A percentile compares a stretch with the other conserved stretches of the same genome.
Evolutionary conservation across 2,113 vertebrate genomes (phyloP).

Genomic region (Falcunculus frontatus): DNA sequence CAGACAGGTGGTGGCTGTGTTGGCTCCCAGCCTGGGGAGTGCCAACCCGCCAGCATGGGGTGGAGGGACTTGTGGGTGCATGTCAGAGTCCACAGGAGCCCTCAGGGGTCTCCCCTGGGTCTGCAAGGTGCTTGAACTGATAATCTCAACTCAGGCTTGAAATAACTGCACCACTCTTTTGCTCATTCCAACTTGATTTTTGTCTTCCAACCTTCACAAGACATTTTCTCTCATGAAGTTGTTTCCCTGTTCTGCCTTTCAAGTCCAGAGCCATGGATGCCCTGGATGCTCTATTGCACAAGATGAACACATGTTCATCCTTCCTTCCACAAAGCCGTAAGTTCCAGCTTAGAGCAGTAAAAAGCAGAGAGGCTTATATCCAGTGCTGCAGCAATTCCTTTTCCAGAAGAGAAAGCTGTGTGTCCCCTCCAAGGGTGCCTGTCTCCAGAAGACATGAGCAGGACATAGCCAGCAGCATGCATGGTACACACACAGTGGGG

Average conservation of each 20-base stretch:
- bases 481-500: accelerated
- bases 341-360: neutral
- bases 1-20: neutral
- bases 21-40: neutral
- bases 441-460: accelerated
- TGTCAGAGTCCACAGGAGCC: neutral
- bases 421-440: no score
- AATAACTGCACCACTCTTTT: neutral
- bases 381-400: neutral
- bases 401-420: neutral
- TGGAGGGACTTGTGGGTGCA: neutral
- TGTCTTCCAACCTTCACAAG: neutral
- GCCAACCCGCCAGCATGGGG: neutral
- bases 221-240: neutral
- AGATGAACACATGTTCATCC: neutral
- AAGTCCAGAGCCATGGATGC: neutral
- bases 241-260: neutral
- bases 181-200: neutral
- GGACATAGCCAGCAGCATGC: accelerated
- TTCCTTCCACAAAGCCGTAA: neutral
- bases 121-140: neutral
- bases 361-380: neutral
- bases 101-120: neutral
- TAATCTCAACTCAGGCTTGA: neutral
- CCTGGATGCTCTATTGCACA: neutral